These are phyloP conservation scores for Teleogryllus oceanicus DNA, from an alignment of 2,888 invertebrate genomes.

Conservation along the genomic window DNA sequence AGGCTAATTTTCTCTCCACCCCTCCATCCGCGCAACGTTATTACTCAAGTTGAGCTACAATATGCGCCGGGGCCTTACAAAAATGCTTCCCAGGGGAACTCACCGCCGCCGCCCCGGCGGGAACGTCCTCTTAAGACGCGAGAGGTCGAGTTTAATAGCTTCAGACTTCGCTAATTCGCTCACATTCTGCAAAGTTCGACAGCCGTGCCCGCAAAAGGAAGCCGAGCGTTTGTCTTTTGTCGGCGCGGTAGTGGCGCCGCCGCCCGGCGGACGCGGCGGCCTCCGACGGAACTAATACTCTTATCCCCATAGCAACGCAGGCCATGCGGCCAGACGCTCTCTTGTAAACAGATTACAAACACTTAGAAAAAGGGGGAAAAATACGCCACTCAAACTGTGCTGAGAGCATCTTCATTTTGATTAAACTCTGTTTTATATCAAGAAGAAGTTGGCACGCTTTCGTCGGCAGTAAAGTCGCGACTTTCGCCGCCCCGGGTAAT, in stretches of 20 bases:
- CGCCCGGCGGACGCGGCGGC: neutral
- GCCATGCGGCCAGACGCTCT: neutral
- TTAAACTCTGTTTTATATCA: constrained; percentile 18
- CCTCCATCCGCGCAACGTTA: neutral
- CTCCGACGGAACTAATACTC: neutral
- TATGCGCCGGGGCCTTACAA: neutral
- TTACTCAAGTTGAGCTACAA: constrained; percentile 8
- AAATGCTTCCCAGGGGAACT: no score
- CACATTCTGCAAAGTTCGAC: constrained; percentile 3
- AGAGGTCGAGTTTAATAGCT: constrained; percentile 7
- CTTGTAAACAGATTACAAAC: constrained; percentile 1
- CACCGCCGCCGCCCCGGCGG: no score
- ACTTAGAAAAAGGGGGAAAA: constrained; percentile 18
- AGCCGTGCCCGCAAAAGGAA: neutral
- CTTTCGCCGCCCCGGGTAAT: no score
- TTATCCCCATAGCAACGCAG: constrained; percentile 7
- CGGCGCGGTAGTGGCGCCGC: neutral
- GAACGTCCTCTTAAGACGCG: neutral
- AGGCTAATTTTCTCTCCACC: neutral
- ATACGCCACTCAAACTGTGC: constrained; percentile 1
- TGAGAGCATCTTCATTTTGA: constrained; percentile 18
- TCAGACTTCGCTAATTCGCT: constrained; percentile 9
- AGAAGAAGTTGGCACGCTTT: neutral
- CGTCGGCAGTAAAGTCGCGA: neutral
- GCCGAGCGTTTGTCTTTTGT: constrained; percentile 9